Percentiles rank a stretch among this genome's conserved stretches.
phyloP scores from a whole-genome alignment of 1,140 invertebrate genomes.

The Zaprionus africanus region DNA sequence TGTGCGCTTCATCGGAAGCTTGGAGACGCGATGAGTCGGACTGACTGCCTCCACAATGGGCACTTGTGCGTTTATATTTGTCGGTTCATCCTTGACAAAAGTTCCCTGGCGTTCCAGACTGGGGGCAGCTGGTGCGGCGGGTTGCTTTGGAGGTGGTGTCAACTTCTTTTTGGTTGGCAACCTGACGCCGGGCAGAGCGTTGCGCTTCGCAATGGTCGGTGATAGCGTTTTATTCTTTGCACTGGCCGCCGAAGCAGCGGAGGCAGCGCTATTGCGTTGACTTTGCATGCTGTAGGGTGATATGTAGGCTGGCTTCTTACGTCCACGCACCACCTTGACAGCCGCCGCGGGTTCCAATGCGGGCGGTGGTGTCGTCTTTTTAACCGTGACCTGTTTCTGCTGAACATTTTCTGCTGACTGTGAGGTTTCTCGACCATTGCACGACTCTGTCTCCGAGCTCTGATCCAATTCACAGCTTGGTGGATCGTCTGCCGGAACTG shows the following conservation, averaged over 20 bases:
- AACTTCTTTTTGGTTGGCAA: constrained; percentile 57
- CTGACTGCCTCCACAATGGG: constrained; percentile 84
- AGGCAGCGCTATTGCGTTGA: constrained; percentile 71
- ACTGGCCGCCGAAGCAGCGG: constrained; percentile 45
- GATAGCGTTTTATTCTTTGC: constrained; percentile 60
- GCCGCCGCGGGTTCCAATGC: constrained; percentile 64
- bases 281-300: constrained; percentile 86
- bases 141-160: constrained; percentile 22
- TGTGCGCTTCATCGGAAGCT: constrained; percentile 75
- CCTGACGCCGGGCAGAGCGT: constrained; percentile 34
- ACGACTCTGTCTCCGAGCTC: constrained; percentile 85
- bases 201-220: constrained; percentile 68
- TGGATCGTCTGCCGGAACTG: constrained; percentile 75
- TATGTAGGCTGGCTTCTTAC: constrained; percentile 90
- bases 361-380: constrained; percentile 11
- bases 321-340: constrained; percentile 90
- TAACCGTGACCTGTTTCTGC: background rate
- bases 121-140: constrained; percentile 39
- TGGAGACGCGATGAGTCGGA: constrained; percentile 83
- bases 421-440: constrained; percentile 55
- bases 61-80: constrained; percentile 83
- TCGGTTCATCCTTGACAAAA: constrained; percentile 92
- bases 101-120: constrained; percentile 92
- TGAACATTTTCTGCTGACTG: background rate
- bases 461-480: constrained; percentile 85